A percentile compares a stretch with the other conserved stretches of the same genome.
Conservation (phyloP, 2,113 vertebrate species). For the Eurypyga helias region DNA sequence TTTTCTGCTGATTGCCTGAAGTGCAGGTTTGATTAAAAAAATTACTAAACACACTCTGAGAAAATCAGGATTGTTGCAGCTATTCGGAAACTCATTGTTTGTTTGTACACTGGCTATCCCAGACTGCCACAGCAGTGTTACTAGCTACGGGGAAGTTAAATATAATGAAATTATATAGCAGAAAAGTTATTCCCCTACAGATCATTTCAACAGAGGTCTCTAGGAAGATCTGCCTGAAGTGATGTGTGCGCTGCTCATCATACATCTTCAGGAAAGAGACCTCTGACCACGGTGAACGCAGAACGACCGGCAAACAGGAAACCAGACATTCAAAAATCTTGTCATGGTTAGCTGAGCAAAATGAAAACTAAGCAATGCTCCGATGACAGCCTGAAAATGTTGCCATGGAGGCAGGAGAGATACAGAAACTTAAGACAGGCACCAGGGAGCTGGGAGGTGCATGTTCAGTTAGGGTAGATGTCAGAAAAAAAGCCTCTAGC, state of each 20-base stretch:
- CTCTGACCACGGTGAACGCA: neutral
- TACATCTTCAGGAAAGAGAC: neutral
- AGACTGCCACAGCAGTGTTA: neutral
- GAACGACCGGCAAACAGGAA: neutral
- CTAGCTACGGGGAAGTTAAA: neutral
- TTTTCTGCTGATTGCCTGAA: neutral
- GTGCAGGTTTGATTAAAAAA: neutral
- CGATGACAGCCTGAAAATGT: neutral
- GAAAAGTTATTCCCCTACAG: neutral
- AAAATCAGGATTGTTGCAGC: neutral
- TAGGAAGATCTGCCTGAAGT: neutral
- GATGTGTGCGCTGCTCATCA: rapidly evolving
- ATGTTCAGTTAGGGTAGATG: neutral
- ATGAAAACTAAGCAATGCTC: conserved; percentile 4
- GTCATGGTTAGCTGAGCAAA: conserved; percentile 34
- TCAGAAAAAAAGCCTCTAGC: neutral
- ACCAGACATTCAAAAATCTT: neutral
- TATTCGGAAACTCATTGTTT: neutral
- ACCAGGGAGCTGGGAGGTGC: neutral
- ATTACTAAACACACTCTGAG: neutral
- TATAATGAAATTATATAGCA: neutral
- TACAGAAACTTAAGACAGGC: conserved; percentile 1
- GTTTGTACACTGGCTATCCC: neutral
- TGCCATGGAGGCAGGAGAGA: conserved; percentile 36
- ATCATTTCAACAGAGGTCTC: neutral